These are phyloP conservation scores for Drosophila nannoptera DNA, from an alignment of 1,140 invertebrate species.

Conservation along the genomic window DNA sequence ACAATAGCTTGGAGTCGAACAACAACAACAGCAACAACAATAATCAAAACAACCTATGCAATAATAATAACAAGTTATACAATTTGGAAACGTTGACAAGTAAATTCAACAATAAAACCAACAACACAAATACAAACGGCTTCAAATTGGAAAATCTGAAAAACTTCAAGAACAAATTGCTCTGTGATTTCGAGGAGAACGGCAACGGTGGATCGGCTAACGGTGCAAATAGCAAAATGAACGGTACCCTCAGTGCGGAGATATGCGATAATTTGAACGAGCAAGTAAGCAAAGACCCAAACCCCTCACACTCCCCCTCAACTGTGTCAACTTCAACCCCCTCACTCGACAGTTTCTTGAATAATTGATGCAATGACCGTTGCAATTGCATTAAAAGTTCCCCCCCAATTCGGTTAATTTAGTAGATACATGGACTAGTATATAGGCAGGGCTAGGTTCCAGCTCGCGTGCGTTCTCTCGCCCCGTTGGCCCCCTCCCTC, in stretches of 20 bases:
- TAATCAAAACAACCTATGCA: slow-evolving; percentile 28
- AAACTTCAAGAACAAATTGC: slow-evolving; percentile 78
- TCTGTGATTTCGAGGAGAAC: slow-evolving; percentile 75
- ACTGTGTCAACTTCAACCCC: neutral
- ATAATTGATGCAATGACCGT: slow-evolving; percentile 14
- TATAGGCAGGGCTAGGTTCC: neutral
- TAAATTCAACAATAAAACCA: slow-evolving; percentile 76
- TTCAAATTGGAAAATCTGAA: slow-evolving; percentile 78
- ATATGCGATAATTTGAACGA: slow-evolving; percentile 79
- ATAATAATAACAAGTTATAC: slow-evolving; percentile 62
- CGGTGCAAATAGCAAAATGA: slow-evolving; percentile 65
- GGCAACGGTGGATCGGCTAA: slow-evolving; percentile 27
- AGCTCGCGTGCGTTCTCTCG: no score
- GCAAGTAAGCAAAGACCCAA: slow-evolving; percentile 70
- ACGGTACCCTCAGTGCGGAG: slow-evolving; percentile 71
- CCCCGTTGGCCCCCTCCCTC: no score
- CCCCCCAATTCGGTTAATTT: slow-evolving; percentile 4
- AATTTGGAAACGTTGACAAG: slow-evolving; percentile 72
- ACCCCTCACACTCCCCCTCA: neutral
- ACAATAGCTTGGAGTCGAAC: slow-evolving; percentile 58
- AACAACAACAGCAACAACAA: slow-evolving; percentile 56
- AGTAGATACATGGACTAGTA: neutral
- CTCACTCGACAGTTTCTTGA: slow-evolving; percentile 5
- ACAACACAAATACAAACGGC: slow-evolving; percentile 78
- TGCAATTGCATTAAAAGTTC: slow-evolving; percentile 10